Evolutionary conservation across 2,113 vertebrate species (phyloP), one percentile per base, ranked within the genome.

Genomic region (Dicaeum eximium): DNA sequence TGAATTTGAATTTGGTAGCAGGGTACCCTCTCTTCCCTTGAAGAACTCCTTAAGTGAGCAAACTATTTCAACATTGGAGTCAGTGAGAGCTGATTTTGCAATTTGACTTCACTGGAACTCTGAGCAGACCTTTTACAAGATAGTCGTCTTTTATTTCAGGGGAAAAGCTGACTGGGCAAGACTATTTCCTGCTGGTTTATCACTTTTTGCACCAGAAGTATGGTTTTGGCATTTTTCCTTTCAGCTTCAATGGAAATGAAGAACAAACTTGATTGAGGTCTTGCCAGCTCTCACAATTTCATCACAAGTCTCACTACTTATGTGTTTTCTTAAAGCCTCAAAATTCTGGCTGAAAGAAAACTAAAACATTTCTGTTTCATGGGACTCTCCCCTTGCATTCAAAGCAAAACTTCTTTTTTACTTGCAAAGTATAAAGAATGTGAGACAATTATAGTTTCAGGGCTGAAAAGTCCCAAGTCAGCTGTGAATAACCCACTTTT

Each of bases 231-330:
- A 57, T 90, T 90, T 93, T 92, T 84, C n/a, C 70, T 73, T 88
- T 84, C 40, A 61, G 15, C 40, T 91, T 86, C 61, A 84, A 64
- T 72, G 50, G 50, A 90, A 89, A 78, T 51, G n/a, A 78, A 60
- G 64, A 79, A 40, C 9, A 78, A 64, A 24, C 30, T 74, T 74
- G 69, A 79, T 1, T 81, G 86, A 88, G 80, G 53, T 66, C 25
- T 92, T 95, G 91, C 80, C 86, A 93, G 73, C 31, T 81, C 65
- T 95, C 60, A 84, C 31, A 80, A 81, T 91, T 88, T 86, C 91
- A 80, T 88, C 81, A 53, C 44, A 69, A 80, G 25, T 31, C 45
- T 94, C 40, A 70, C 47, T 48, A 35, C 38, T 83, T 88, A 40
- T 6, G 10, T 47, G 71, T 84, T 90, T 89, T 54, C 67, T 90